Evolutionary conservation across 2,113 vertebrate genomes (phyloP).

Genomic region (Cololabis saira): DNA sequence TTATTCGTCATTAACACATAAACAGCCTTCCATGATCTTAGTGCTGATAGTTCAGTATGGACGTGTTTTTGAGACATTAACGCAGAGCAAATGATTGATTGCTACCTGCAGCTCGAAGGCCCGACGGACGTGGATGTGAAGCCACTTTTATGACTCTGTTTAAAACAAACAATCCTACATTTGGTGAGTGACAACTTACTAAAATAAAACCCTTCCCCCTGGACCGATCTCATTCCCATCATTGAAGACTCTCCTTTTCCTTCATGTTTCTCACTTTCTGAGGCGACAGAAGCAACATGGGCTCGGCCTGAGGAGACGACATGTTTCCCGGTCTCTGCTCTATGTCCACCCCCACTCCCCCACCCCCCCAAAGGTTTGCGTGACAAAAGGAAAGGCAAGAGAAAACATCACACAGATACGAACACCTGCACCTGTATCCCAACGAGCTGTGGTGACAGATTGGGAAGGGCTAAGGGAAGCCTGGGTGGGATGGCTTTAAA

Average conservation of each 20-base stretch:
- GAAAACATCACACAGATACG: conserved; percentile 34
- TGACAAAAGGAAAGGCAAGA: conserved; percentile 53
- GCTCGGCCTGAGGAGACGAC: conserved; percentile 53
- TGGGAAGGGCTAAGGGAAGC: conserved; percentile 5
- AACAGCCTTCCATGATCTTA: too few species aligned
- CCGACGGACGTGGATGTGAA: too few species aligned
- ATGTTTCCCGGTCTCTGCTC: conserved; percentile 37
- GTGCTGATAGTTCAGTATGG: too few species aligned
- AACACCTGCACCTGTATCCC: conserved; percentile 65
- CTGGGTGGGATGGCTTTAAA: neutral
- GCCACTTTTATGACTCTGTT: too few species aligned
- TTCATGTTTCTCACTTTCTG: conserved; percentile 52
- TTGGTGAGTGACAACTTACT: too few species aligned
- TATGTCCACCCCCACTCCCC: conserved; percentile 45
- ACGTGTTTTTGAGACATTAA: too few species aligned
- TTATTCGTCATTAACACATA: too few species aligned
- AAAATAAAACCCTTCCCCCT: conserved; percentile 1
- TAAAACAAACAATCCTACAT: too few species aligned
- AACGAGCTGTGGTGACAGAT: conserved; percentile 32
- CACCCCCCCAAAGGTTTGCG: conserved; percentile 41
- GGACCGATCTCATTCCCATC: conserved; percentile 59
- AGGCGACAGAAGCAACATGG: conserved; percentile 64
- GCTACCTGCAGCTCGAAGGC: too few species aligned
- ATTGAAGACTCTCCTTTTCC: conserved; percentile 56
- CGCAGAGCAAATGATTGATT: too few species aligned